Percentiles rank a stretch among this genome's conserved stretches.
phyloP scores from a whole-genome alignment of 2,113 vertebrate genomes.

The Melanerpes aurifrons region DNA sequence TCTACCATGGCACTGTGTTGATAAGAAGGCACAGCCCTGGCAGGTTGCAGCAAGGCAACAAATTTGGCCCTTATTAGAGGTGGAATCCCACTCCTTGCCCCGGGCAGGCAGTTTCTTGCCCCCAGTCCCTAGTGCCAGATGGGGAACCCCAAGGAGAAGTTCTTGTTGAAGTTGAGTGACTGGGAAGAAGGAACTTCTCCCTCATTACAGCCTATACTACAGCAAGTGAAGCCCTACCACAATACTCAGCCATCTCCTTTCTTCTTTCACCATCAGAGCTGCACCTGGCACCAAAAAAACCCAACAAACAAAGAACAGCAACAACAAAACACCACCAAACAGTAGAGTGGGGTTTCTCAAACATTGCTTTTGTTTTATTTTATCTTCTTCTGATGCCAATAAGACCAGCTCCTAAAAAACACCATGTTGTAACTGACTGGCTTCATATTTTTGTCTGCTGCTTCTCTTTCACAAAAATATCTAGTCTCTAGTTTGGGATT shows the following conservation, averaged over 20 bases:
- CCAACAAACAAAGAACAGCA: too few relatives aligned
- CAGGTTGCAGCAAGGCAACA: background rate
- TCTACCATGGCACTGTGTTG: background rate
- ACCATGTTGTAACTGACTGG: background rate
- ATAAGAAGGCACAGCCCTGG: constrained; percentile 18
- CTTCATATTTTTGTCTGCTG: background rate
- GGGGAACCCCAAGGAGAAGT: background rate
- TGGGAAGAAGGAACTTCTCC: background rate
- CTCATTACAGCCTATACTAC: rapidly evolving
- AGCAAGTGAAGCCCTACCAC: rapidly evolving
- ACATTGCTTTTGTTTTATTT: background rate
- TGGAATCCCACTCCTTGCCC: rapidly evolving
- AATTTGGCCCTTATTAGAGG: background rate
- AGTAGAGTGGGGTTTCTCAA: background rate
- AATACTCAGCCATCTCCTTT: rapidly evolving
- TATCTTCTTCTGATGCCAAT: background rate
- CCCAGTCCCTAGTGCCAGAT: rapidly evolving
- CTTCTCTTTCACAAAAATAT: background rate
- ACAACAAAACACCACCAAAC: background rate
- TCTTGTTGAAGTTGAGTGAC: background rate
- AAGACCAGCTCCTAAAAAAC: background rate
- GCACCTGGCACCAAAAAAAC: background rate
- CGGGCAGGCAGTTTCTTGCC: rapidly evolving
- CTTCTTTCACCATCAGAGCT: background rate
- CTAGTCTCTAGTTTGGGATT: constrained; percentile 18